These are phyloP conservation scores for Hypomesus transpacificus DNA, from an alignment of 2,113 vertebrate species.

Conservation along the genomic window DNA sequence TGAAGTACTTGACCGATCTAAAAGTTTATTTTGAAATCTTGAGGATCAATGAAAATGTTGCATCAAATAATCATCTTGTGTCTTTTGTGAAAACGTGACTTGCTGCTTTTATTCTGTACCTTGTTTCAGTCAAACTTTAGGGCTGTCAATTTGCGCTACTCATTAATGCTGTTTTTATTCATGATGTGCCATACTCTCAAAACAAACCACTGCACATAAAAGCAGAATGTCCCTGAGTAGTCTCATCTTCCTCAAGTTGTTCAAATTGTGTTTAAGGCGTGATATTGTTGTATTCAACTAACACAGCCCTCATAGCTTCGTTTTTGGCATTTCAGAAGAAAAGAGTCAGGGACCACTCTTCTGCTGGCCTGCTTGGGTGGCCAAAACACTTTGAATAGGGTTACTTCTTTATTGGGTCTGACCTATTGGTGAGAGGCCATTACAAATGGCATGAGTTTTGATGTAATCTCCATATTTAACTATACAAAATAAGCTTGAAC, in stretches of 20 bases:
- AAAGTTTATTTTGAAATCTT: constrained; percentile 54
- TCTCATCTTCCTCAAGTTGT: too few species aligned
- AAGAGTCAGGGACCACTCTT: too few species aligned
- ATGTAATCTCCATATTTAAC: constrained; percentile 5
- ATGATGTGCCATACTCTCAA: constrained; percentile 42
- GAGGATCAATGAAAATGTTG: constrained; percentile 53
- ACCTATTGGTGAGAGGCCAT: neutral
- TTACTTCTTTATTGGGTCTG: constrained; percentile 7
- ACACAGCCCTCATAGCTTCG: too few species aligned
- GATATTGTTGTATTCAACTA: constrained; percentile 30
- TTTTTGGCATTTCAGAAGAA: too few species aligned
- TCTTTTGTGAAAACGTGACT: constrained; percentile 67
- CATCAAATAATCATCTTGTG: constrained; percentile 60
- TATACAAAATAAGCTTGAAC: constrained; percentile 6
- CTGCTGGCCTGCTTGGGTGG: neutral
- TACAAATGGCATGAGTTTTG: constrained; percentile 6
- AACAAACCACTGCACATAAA: neutral
- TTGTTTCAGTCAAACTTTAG: constrained; percentile 60
- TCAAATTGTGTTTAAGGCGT: constrained; percentile 31
- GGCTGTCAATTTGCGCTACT: constrained; percentile 63
- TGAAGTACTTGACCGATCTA: constrained; percentile 61
- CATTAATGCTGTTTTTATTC: constrained; percentile 54
- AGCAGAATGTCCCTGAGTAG: too few species aligned
- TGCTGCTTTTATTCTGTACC: constrained; percentile 66
- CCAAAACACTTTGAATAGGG: neutral